A percentile compares a stretch with the other conserved stretches of the same genome.
Conservation (phyloP, 2,888 invertebrate species). For the Mimumesa dahlbomi region DNA sequence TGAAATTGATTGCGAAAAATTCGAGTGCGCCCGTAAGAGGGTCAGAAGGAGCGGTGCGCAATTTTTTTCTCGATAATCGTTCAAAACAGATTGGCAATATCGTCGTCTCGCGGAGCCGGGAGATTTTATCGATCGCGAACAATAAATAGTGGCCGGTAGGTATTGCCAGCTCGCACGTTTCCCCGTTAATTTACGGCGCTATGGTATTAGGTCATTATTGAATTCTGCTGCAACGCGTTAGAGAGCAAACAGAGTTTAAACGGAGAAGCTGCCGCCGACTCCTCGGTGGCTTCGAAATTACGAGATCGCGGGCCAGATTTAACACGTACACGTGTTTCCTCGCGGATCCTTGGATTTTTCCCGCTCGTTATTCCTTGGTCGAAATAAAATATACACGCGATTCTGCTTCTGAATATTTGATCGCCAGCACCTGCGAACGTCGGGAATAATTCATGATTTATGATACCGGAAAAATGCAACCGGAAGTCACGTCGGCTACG, state of each 20-base stretch:
- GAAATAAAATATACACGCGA: not conserved
- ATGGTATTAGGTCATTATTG: slow-evolving; percentile 69
- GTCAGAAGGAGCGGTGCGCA: not conserved
- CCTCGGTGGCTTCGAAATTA: slow-evolving; percentile 30
- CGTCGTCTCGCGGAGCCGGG: slow-evolving; percentile 34
- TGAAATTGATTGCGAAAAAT: too few species aligned
- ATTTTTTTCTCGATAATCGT: slow-evolving; percentile 47
- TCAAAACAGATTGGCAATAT: slow-evolving; percentile 60
- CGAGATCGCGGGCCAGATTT: not conserved
- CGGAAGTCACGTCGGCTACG: too few species aligned
- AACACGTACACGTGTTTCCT: not conserved
- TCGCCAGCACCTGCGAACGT: too few species aligned
- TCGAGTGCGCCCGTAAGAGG: too few species aligned
- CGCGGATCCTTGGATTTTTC: not conserved
- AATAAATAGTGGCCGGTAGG: slow-evolving; percentile 64
- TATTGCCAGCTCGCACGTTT: slow-evolving; percentile 65
- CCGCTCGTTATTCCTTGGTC: not conserved
- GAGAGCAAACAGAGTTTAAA: slow-evolving; percentile 28
- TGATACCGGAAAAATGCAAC: too few species aligned
- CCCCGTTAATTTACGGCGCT: slow-evolving; percentile 65
- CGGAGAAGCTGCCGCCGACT: slow-evolving; percentile 18
- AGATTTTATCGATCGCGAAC: slow-evolving; percentile 69
- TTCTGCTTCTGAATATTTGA: not conserved
- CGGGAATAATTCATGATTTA: too few species aligned
- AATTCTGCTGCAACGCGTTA: slow-evolving; percentile 52